Conservation (phyloP, 2,113 vertebrate species). For the Acrocephalus kingi region DNA sequence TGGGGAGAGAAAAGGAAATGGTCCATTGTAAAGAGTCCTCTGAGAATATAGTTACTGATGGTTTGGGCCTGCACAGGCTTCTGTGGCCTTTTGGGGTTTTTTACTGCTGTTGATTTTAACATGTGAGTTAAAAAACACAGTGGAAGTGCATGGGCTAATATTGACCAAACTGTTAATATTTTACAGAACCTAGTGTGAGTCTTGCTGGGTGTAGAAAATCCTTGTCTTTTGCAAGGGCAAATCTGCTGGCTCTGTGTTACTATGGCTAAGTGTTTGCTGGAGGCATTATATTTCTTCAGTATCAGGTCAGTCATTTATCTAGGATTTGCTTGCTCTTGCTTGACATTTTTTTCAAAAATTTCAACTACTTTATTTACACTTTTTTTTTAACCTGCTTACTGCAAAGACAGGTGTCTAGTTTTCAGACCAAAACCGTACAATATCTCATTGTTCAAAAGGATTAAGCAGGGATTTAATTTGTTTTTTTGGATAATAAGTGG, state of each 20-base stretch:
- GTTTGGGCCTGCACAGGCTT: neutral
- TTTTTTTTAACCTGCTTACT: neutral
- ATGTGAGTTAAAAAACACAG: neutral
- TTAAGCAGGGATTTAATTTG: neutral
- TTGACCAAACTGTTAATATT: slow-evolving; percentile 82
- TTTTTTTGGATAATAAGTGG: neutral
- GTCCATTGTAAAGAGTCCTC: neutral
- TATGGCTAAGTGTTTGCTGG: neutral
- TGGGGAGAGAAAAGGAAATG: neutral
- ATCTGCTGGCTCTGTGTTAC: neutral
- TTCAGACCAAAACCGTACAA: rapidly evolving
- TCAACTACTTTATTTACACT: neutral
- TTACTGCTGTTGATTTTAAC: slow-evolving; percentile 39
- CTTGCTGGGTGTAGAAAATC: slow-evolving; percentile 10
- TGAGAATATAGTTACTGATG: neutral
- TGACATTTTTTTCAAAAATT: neutral
- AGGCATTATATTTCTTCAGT: neutral
- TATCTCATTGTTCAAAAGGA: neutral
- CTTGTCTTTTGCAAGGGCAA: slow-evolving; percentile 27
- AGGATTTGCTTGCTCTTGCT: neutral
- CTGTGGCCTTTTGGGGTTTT: neutral
- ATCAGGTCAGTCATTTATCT: slow-evolving; percentile 7
- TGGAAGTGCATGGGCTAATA: slow-evolving; percentile 43
- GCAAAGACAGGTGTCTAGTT: neutral
- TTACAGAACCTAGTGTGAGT: slow-evolving; percentile 64